Evolutionary conservation across 2,797 vertebrate genomes (phyloP).

Genomic region (Parauchenoglanis punctatus): DNA sequence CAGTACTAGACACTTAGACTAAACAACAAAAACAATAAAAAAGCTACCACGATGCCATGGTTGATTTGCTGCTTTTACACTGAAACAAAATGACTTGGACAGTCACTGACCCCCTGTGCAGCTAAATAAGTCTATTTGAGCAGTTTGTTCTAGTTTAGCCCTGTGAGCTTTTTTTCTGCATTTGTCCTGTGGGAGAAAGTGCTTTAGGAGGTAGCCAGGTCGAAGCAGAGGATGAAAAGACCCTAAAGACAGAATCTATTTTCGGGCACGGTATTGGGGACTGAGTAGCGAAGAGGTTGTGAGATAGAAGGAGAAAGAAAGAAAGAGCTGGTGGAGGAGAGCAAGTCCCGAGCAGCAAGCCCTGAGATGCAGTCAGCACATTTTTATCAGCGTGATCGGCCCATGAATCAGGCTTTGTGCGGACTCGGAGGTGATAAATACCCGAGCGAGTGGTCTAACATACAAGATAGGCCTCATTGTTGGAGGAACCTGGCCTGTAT

Average conservation of each 20-base stretch:
- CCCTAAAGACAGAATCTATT: constrained; percentile 51
- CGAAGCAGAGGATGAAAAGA: constrained; percentile 50
- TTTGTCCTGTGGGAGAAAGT: not conserved
- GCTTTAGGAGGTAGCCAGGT: constrained; percentile 31
- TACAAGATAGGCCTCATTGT: constrained; percentile 77
- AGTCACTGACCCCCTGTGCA: not conserved
- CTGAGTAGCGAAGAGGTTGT: constrained; percentile 11
- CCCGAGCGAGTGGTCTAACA: constrained; percentile 74
- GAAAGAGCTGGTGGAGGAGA: constrained; percentile 32
- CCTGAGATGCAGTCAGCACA: constrained; percentile 70
- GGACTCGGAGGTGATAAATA: constrained; percentile 78
- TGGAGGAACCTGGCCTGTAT: constrained; percentile 69
- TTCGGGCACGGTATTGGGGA: constrained; percentile 52
- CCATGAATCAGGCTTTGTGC: constrained; percentile 76
- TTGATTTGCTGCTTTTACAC: constrained; percentile 13
- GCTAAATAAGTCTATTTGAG: not conserved
- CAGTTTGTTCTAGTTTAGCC: constrained; percentile 29
- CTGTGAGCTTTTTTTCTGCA: constrained; percentile 15
- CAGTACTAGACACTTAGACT: not conserved
- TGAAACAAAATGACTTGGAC: not conserved
- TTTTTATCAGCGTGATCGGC: constrained; percentile 70
- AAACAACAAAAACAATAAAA: not conserved
- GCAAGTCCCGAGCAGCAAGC: constrained; percentile 48
- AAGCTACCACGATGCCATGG: not conserved
- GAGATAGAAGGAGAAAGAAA: constrained; percentile 13